Percentiles rank a stretch among this genome's conserved stretches.
Conservation (phyloP, 1,140 invertebrate genomes). For the Asobara japonica region DNA sequence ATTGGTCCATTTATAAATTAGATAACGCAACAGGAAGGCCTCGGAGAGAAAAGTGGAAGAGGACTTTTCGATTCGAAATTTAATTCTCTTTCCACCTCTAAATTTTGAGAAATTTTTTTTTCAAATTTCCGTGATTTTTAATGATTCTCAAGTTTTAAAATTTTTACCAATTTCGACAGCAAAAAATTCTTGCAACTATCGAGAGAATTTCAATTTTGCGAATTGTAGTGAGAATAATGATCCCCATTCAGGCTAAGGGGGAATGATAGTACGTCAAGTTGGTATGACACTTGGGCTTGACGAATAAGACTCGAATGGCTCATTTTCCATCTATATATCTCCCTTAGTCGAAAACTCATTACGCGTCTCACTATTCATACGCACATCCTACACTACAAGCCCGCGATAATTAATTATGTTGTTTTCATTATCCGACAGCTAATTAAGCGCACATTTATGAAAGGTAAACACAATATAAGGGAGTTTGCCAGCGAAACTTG, state of each 20-base stretch:
- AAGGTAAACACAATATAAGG: slow-evolving; percentile 48
- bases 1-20: too few relatives aligned
- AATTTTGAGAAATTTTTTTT: too few relatives aligned
- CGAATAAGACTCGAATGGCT: too few relatives aligned
- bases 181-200: too few relatives aligned
- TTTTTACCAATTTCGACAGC: too few relatives aligned
- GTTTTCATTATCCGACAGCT: slow-evolving; percentile 54
- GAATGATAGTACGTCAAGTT: background rate
- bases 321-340: background rate
- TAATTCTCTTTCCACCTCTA: too few relatives aligned
- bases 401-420: slow-evolving; percentile 52
- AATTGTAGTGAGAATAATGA: background rate
- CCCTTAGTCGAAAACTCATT: background rate
- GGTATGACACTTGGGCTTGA: background rate
- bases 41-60: too few relatives aligned
- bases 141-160: too few relatives aligned
- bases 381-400: slow-evolving; percentile 23
- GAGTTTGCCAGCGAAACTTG: slow-evolving; percentile 2
- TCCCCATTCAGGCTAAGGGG: background rate
- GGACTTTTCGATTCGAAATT: too few relatives aligned
- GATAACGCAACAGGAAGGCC: too few relatives aligned
- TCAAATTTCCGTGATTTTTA: too few relatives aligned
- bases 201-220: too few relatives aligned
- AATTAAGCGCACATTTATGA: slow-evolving; percentile 54
- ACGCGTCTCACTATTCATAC: background rate